phyloP scores from a whole-genome alignment of 2,888 invertebrate species.

The Litoditis marina region DNA sequence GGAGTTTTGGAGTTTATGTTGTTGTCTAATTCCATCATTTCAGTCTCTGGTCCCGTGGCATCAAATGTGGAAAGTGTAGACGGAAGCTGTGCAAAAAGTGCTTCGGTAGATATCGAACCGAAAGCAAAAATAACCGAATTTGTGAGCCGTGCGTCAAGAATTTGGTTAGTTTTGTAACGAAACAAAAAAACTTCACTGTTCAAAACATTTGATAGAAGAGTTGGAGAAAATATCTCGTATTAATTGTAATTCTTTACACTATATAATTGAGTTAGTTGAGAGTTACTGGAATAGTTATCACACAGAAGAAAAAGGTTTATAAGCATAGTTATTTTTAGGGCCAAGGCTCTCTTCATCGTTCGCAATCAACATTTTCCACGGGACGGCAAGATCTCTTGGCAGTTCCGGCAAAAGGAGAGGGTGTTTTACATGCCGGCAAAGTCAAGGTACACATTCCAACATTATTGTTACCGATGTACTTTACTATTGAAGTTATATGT shows the following conservation, averaged over 20 bases:
- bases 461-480: too few species aligned
- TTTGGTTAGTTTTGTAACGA: constrained; percentile 18
- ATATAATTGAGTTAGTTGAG: too few species aligned
- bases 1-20: too few species aligned
- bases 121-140: constrained; percentile 38
- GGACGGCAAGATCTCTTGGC: constrained; percentile 26
- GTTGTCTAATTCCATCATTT: not conserved
- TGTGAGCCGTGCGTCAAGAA: constrained; percentile 48
- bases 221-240: not conserved
- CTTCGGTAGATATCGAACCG: constrained; percentile 48
- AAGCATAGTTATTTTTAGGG: constrained; percentile 2
- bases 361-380: constrained; percentile 24
- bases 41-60: constrained; percentile 34
- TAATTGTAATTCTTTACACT: not conserved
- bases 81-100: constrained; percentile 57
- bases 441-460: too few species aligned
- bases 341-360: constrained; percentile 27
- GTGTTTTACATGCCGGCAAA: constrained; percentile 32
- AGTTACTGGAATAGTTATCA: too few species aligned
- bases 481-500: too few species aligned
- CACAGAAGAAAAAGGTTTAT: not conserved
- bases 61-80: constrained; percentile 44
- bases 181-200: not conserved
- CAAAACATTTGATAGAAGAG: not conserved
- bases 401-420: constrained; percentile 26